Percentiles rank a stretch among this genome's conserved stretches.
Evolutionary conservation across 2,113 vertebrate genomes (phyloP).

Genomic region (Tachysurus vachellii): DNA sequence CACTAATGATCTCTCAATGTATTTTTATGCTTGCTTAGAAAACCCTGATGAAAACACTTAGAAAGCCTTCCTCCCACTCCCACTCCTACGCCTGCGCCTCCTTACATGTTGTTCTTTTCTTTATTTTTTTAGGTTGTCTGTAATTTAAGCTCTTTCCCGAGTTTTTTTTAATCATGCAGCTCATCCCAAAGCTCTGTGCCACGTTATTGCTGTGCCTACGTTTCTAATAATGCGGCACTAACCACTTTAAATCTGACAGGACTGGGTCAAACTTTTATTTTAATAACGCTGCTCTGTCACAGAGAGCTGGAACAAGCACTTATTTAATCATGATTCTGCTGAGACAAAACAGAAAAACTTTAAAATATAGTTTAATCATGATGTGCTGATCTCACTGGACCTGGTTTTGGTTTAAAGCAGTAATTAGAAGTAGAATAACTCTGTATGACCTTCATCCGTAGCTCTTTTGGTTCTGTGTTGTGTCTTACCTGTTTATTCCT

Average conservation of each 20-base stretch:
- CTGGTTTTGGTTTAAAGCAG: not conserved
- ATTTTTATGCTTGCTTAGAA: not conserved
- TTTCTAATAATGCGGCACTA: slow-evolving; percentile 31
- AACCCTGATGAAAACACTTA: not conserved
- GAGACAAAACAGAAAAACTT: not conserved
- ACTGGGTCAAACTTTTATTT: slow-evolving; percentile 33
- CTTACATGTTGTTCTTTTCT: not conserved
- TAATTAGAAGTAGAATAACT: not conserved
- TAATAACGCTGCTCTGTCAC: not conserved
- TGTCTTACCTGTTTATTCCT: not conserved
- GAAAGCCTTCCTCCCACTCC: not conserved
- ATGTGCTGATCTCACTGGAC: not conserved
- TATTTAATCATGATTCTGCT: not conserved
- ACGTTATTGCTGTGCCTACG: slow-evolving; percentile 8
- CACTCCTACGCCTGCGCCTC: not conserved
- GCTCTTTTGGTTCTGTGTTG: not conserved
- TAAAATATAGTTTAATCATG: not conserved
- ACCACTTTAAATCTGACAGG: slow-evolving; percentile 9
- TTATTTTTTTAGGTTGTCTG: not conserved
- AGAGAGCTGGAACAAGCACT: not conserved
- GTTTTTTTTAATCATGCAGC: slow-evolving; percentile 10
- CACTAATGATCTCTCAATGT: not conserved
- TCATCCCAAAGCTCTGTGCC: not conserved
- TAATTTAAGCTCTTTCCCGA: not conserved
- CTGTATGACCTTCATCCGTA: not conserved